Evolutionary conservation across 2,888 invertebrate species (phyloP).

Genomic region (Drosophila mimetica): DNA sequence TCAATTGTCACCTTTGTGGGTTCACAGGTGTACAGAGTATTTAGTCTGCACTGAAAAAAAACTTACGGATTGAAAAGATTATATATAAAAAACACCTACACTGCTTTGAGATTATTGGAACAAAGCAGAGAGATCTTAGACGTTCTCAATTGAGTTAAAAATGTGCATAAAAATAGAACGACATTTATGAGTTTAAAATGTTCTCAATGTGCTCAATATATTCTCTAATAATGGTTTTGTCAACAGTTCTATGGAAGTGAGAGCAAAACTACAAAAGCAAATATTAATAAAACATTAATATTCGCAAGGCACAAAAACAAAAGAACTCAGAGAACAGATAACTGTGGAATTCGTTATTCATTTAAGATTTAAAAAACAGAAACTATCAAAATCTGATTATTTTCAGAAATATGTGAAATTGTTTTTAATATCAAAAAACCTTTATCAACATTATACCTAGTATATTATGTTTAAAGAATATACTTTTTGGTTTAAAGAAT

Average conservation of each 20-base stretch:
- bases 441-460: too few species aligned
- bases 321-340: too few species aligned
- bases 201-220: neutral
- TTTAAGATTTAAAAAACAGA: too few species aligned
- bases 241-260: neutral
- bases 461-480: too few species aligned
- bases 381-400: too few species aligned
- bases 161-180: neutral
- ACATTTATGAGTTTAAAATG: neutral
- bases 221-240: neutral
- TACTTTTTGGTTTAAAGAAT: too few species aligned
- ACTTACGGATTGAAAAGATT: neutral
- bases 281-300: neutral
- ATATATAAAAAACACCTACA: neutral
- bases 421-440: too few species aligned
- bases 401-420: too few species aligned
- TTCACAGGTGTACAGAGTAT: constrained; percentile 9
- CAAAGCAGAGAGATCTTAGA: neutral
- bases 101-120: neutral
- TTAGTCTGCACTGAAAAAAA: constrained; percentile 3
- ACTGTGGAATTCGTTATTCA: too few species aligned
- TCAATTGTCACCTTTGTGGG: constrained; percentile 41
- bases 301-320: neutral
- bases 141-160: neutral
- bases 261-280: neutral